These are phyloP conservation scores for Pinctada fucata DNA, from an alignment of 2,888 invertebrate species.

Conservation along the genomic window DNA sequence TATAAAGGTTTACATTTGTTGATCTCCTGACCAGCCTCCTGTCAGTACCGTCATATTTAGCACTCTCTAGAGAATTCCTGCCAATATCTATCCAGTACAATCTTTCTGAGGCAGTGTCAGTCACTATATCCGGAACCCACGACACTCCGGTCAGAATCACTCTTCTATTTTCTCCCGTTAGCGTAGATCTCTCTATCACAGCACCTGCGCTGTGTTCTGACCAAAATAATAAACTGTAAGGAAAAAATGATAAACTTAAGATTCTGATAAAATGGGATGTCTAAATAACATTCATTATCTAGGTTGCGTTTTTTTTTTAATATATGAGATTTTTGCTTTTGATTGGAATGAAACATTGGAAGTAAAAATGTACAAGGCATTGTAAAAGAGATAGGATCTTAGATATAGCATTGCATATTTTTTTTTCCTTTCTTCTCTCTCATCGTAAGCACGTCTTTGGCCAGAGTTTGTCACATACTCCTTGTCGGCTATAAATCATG, in stretches of 20 bases:
- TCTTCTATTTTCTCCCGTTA: constrained; percentile 18
- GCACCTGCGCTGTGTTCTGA: constrained; percentile 16
- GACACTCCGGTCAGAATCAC: constrained; percentile 15
- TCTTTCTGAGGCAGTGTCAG: constrained; percentile 14
- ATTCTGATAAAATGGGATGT: too few relatives aligned
- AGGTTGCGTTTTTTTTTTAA: too few relatives aligned
- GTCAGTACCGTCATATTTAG: constrained; percentile 23
- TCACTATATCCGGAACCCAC: constrained; percentile 17
- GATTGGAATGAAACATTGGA: too few relatives aligned
- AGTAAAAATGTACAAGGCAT: too few relatives aligned
- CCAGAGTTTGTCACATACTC: too few relatives aligned
- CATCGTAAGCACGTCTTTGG: too few relatives aligned
- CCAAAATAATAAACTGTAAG: constrained; percentile 11
- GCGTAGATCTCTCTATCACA: constrained; percentile 6
- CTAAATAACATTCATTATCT: too few relatives aligned
- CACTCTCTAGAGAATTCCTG: constrained; percentile 10
- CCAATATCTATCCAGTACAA: constrained; percentile 25
- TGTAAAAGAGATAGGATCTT: too few relatives aligned
- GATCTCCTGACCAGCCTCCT: constrained; percentile 12
- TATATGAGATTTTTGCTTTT: too few relatives aligned
- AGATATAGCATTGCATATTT: too few relatives aligned
- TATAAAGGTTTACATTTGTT: constrained; percentile 4
- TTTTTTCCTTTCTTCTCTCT: too few relatives aligned
- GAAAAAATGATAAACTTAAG: not conserved
- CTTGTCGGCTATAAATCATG: too few relatives aligned